phyloP scores from a whole-genome alignment of 2,797 vertebrate species.

The Malurus leucopterus region DNA sequence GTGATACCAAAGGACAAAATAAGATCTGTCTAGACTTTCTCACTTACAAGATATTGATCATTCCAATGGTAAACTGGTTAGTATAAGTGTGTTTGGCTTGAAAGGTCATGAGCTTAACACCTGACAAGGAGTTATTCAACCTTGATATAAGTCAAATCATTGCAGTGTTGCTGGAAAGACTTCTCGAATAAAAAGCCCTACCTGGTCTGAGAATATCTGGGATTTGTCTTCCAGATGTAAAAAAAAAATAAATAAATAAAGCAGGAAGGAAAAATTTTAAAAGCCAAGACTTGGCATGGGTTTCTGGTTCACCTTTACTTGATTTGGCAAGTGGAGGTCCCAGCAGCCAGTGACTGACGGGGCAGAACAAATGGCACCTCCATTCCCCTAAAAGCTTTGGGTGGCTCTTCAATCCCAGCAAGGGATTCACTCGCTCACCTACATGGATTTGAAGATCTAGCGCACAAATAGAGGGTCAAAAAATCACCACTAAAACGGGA shows the following conservation, averaged over 20 bases:
- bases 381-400: neutral
- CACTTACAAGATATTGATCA: constrained; percentile 63
- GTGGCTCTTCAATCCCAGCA: neutral
- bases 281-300: neutral
- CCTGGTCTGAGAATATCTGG: constrained; percentile 4
- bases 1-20: constrained; percentile 63
- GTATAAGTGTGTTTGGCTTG: constrained; percentile 45
- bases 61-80: constrained; percentile 64
- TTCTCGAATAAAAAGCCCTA: neutral
- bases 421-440: neutral
- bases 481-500: neutral
- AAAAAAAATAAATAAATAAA: neutral
- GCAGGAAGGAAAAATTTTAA: neutral
- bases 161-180: constrained; percentile 6
- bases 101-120: constrained; percentile 60
- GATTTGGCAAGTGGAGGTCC: neutral
- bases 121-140: constrained; percentile 50
- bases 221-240: constrained; percentile 5
- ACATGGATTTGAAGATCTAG: rapidly evolving
- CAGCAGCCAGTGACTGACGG: neutral
- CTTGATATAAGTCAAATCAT: constrained; percentile 60
- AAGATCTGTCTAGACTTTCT: constrained; percentile 60
- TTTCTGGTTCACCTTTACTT: neutral
- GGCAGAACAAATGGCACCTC: neutral
- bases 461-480: rapidly evolving